Evolutionary conservation across 37 sponge, comb jelly and placozoan species (phyloP).

Genomic region (Halisarca cf. caerulea): DNA sequence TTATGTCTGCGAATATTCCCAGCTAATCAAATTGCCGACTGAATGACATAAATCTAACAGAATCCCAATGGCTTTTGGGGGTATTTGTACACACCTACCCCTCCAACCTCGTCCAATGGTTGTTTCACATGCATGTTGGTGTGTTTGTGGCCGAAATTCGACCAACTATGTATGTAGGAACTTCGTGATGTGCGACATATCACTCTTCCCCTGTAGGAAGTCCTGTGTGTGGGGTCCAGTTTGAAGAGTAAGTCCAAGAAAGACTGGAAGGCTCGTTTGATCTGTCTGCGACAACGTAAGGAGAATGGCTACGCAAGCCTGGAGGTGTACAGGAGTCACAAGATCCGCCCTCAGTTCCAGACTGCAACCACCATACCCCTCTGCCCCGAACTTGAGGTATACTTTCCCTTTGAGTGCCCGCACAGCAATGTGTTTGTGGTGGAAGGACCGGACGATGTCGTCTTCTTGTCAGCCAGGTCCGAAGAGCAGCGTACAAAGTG

Average conservation of each 20-base stretch:
- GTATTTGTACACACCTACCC: too few species aligned
- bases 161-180: too few species aligned
- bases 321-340: background rate
- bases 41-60: too few species aligned
- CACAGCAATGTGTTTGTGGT: slow-evolving; percentile 12
- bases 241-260: slow-evolving; percentile 5
- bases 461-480: background rate
- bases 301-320: background rate
- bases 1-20: too few species aligned
- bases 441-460: background rate
- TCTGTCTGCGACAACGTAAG: slow-evolving; percentile 6
- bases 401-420: slow-evolving; percentile 3
- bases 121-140: too few species aligned
- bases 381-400: background rate
- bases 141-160: too few species aligned
- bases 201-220: background rate
- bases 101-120: too few species aligned
- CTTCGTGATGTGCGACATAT: too few species aligned
- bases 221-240: background rate
- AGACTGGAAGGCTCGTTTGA: slow-evolving; percentile 1
- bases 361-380: background rate
- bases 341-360: slow-evolving; percentile 3
- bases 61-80: too few species aligned
- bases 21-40: too few species aligned
- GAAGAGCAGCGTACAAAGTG: background rate